Base-by-base conservation (phyloP, 1,140 invertebrate species). In the Aphaenogaster floridana region DNA sequence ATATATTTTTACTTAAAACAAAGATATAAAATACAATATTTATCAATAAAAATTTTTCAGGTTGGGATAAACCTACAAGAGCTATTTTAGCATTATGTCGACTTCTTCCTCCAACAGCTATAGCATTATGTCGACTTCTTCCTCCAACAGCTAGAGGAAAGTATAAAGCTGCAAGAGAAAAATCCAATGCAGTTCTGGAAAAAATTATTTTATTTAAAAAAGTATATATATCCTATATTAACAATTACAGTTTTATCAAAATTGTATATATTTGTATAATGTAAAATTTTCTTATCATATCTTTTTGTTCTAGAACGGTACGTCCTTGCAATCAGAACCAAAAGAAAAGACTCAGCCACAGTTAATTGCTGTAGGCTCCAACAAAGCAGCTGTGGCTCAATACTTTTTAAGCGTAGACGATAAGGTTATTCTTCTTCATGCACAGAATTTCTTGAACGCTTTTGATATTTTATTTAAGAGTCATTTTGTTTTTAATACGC, bases 151-250 rank as follows among this genome's bases (percentile, higher is more conserved):
- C 8, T 59, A 59, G 57, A 3, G 57, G 57, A 59, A 59, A 59
- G 9, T 8, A 59, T 59, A 59, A 15, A 52, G 50, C 50, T 52
- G 9, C 50, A 13, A 52, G 50, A 52, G 48, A 52, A 59, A 59
- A 59, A 28, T 59, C 57, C 6, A 59, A 6, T 21, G 21, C 50
- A 3, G 50, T 59, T 59, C 8, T 59, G n/a, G 57, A 59, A 59
- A 59, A 59, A 59, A 59, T 59, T 59, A 59, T 59, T 59, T 59
- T 59, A 59, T 59, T 59, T 59, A 59, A 28, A 28, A 59, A 59
- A 3, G 57, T 59, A 59, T 59, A 59, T 59, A 7, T 7, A 48
- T 48, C 21, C 21, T 21, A 21, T 21, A 21, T 21, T 21, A 21
- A 21, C 21, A 21, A 21, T 21, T 21, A 21, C 21, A 21, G 21